phyloP scores from a whole-genome alignment of 2,888 invertebrate genomes.

The Thelaira solivaga region DNA sequence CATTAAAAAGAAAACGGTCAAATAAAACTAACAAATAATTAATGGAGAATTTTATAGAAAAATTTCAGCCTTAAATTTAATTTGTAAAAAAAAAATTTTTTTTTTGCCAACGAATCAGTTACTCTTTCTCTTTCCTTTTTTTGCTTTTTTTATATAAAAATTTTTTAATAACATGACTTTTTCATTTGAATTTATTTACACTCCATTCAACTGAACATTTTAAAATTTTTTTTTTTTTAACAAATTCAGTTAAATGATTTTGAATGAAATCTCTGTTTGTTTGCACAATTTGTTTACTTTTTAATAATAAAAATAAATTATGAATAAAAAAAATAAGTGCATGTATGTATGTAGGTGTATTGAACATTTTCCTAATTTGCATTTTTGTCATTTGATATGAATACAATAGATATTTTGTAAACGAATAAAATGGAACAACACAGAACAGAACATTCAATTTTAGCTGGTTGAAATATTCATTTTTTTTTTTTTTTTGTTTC shows the following conservation, averaged over 20 bases:
- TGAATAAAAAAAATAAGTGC: no score
- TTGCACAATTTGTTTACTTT: conserved; percentile 31
- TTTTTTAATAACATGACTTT: conserved; percentile 1
- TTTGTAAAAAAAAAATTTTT: no score
- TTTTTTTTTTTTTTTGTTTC: background rate
- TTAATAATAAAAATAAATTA: background rate
- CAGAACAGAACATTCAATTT: background rate
- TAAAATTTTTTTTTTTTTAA: no score
- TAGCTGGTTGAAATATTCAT: background rate
- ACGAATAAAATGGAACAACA: background rate
- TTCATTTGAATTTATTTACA: conserved; percentile 5
- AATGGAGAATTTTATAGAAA: no score
- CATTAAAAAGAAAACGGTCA: no score
- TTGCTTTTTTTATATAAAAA: no score
- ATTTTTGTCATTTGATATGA: conserved; percentile 10
- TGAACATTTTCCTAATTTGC: conserved; percentile 29
- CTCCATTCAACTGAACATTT: conserved; percentile 29
- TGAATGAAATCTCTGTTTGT: conserved; percentile 33
- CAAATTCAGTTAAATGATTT: conserved; percentile 44
- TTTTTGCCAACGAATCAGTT: no score
- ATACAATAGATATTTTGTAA: background rate
- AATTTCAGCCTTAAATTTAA: no score
- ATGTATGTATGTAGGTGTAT: no score
- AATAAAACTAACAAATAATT: no score
- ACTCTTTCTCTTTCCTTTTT: background rate